phyloP scores from a whole-genome alignment of 2,797 vertebrate genomes.

The Myotis planiceps region DNA sequence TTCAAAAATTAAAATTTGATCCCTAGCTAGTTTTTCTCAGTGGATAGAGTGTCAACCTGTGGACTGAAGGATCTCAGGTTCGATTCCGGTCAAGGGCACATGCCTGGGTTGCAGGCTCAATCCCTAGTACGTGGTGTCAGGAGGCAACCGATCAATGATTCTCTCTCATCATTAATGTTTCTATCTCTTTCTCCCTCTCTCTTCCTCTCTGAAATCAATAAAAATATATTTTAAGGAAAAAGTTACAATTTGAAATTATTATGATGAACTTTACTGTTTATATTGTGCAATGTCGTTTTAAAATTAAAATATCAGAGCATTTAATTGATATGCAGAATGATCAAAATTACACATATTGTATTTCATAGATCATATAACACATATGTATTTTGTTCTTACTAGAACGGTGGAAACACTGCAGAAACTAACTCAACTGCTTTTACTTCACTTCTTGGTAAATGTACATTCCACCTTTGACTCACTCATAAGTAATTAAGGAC shows the following conservation, averaged over 20 bases:
- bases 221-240: background rate
- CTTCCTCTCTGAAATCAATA: background rate
- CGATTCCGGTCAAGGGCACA: background rate
- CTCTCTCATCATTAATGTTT: background rate
- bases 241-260: background rate
- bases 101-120: background rate
- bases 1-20: background rate
- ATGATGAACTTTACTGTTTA: background rate
- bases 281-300: background rate
- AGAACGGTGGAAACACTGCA: background rate
- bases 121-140: too few species aligned
- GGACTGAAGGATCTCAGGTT: background rate
- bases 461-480: background rate
- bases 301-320: background rate
- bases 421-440: background rate
- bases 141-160: background rate
- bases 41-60: background rate
- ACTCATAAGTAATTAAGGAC: background rate
- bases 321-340: background rate
- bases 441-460: background rate
- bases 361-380: background rate
- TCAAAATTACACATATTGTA: background rate
- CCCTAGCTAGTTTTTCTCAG: background rate
- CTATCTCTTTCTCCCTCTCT: background rate
- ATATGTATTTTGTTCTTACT: background rate